Percentiles rank a stretch among this genome's conserved stretches.
Conservation (phyloP, 2,113 vertebrate species). For the Onychostruthus taczanowskii region DNA sequence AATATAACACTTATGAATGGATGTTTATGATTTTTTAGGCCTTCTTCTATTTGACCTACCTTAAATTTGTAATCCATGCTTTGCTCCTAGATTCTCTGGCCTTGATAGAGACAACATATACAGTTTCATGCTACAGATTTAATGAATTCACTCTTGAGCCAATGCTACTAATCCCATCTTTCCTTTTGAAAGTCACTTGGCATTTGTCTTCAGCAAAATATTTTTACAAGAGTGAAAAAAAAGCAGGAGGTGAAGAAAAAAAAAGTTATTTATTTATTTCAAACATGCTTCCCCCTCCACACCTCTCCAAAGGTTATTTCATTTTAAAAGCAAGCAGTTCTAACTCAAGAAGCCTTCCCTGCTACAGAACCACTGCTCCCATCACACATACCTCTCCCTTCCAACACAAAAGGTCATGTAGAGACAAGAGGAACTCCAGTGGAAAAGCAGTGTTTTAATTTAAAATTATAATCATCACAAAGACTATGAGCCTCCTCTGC, state of each 20-base stretch:
- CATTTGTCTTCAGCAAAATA: not conserved
- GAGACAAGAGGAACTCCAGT: not conserved
- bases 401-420: not conserved
- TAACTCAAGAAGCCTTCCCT: not conserved
- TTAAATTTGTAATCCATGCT: not conserved
- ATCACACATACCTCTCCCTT: not conserved
- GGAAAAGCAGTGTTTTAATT: not conserved
- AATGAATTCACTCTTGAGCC: not conserved
- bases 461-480: not conserved
- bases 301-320: not conserved
- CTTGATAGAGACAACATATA: not conserved
- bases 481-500: not conserved
- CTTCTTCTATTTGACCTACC: not conserved
- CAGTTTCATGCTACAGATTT: not conserved
- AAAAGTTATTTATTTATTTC: not conserved
- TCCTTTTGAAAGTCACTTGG: not conserved
- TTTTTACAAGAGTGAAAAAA: not conserved
- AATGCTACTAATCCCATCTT: not conserved
- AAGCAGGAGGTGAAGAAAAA: not conserved
- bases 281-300: not conserved
- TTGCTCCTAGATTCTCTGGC: not conserved
- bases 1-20: not conserved
- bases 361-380: not conserved
- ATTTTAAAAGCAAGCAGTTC: not conserved
- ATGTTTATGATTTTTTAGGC: not conserved